Conservation (phyloP, 2,888 invertebrate species). For the Napeogenes sylphis region DNA sequence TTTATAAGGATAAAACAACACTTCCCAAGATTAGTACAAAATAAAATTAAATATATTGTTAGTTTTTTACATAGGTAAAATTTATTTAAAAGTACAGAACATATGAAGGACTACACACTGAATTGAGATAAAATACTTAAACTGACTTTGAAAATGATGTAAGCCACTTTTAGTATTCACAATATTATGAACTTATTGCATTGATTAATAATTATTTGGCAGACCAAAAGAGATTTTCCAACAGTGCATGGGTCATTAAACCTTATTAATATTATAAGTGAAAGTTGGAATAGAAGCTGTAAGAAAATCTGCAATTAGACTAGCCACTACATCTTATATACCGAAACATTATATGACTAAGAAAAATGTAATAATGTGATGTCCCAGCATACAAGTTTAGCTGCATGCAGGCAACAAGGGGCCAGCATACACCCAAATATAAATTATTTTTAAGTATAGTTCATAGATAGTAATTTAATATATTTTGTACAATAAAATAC, state of each 20-base stretch:
- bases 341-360: conserved; percentile 75
- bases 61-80: conserved; percentile 77
- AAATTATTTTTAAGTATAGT: conserved; percentile 70
- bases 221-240: conserved; percentile 78
- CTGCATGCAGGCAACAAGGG: conserved; percentile 73
- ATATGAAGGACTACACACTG: conserved; percentile 78
- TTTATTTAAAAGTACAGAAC: conserved; percentile 78
- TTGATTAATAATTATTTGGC: conserved; percentile 72
- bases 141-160: conserved; percentile 74
- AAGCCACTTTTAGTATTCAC: conserved; percentile 77
- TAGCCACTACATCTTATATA: conserved; percentile 76
- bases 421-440: conserved; percentile 76
- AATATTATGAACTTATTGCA: conserved; percentile 73
- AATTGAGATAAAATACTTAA: conserved; percentile 77
- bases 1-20: conserved; percentile 79
- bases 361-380: conserved; percentile 67
- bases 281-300: conserved; percentile 77
- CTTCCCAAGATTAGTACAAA: conserved; percentile 79
- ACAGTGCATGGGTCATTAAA: conserved; percentile 75
- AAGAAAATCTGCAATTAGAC: conserved; percentile 78
- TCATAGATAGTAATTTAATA: conserved; percentile 79
- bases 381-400: conserved; percentile 77
- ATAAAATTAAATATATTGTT: conserved; percentile 78
- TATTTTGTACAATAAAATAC: conserved; percentile 84
- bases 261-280: conserved; percentile 70